These are phyloP conservation scores for Apodemia zela DNA, from an alignment of 2,888 invertebrate genomes.

Conservation along the genomic window DNA sequence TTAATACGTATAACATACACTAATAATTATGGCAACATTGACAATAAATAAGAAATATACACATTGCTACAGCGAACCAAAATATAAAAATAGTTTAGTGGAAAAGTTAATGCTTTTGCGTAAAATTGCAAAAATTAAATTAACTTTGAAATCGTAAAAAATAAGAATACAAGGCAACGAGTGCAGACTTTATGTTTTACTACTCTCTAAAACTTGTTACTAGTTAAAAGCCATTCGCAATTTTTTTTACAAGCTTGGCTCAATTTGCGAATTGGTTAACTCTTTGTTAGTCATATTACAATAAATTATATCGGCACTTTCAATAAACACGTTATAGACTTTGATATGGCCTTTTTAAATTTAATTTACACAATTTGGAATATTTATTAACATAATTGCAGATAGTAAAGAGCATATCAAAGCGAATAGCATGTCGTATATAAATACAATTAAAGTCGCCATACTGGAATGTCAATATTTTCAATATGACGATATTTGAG, in stretches of 20 bases:
- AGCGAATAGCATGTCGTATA: conserved; percentile 50
- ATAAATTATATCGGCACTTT: conserved; percentile 49
- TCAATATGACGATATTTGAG: conserved; percentile 30
- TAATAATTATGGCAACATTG: conserved; percentile 80
- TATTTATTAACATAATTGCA: conserved; percentile 35
- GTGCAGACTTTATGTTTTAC: conserved; percentile 78
- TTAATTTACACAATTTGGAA: conserved; percentile 24
- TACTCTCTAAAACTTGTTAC: conserved; percentile 65
- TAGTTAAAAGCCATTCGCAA: conserved; percentile 61
- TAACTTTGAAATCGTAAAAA: conserved; percentile 63
- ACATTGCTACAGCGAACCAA: conserved; percentile 56
- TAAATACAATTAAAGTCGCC: conserved; percentile 26
- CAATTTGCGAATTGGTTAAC: conserved; percentile 72
- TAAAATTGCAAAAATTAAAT: conserved; percentile 62
- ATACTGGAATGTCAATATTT: conserved; percentile 23
- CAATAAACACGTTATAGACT: conserved; percentile 45
- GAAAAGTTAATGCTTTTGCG: conserved; percentile 40
- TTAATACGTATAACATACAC: conserved; percentile 76
- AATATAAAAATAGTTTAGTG: conserved; percentile 28
- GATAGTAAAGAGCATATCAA: conserved; percentile 40
- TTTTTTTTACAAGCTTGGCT: conserved; percentile 68
- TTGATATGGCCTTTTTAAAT: conserved; percentile 34
- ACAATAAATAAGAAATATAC: conserved; percentile 78
- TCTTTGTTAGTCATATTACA: conserved; percentile 60
- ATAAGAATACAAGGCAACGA: conserved; percentile 77